Base-by-base conservation (phyloP, 2,797 vertebrate species). In the Taeniopygia guttata region DNA sequence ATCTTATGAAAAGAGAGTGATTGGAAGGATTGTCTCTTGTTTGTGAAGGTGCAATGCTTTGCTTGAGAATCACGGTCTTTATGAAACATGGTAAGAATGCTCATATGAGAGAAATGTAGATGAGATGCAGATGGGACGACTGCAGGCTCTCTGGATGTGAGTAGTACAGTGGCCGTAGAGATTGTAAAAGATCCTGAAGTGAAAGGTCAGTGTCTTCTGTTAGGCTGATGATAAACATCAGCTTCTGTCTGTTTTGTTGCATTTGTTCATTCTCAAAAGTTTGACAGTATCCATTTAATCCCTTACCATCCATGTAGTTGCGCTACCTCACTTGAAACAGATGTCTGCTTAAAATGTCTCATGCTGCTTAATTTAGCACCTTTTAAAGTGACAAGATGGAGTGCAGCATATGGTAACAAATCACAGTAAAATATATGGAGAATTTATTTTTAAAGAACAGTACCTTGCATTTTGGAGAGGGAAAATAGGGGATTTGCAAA, bases 361-460 rank as follows among this genome's bases (percentile, higher is more conserved):
- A 48, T 4, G 7, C 62, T 92, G 84, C 66, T 95, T 90, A 68
- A 75, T 93, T 95, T 96, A 94, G 74, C 63, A 66, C 46, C 70
- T 94, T 91, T 70, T 73, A 72, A 78, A 90, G 77, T 89, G 88
- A 66, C 34, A 84, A 76, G 77, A 64, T 84, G 80, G 69, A 92
- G 66, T 64, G 54, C 58, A 81, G 74, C 77, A 66, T 43, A 52
- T 7, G 4, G 74, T 82, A 87, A 67, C 67, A 51, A 36, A 54
- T 89, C 42, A 17, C 80, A 74, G 67, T 79, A 60, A 95, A 84
- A 93, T 51, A 26, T 29, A 42, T 62, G 74, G 54, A 87, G 22
- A 54, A 32, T 59, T 18, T 68, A 18, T 89, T 92, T 90, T 69
- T 63, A 67, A 91, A 59, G 55, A 77, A 42, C 45, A 79, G 19